phyloP scores from a whole-genome alignment of 2,888 invertebrate genomes.

The Meganola albula region DNA sequence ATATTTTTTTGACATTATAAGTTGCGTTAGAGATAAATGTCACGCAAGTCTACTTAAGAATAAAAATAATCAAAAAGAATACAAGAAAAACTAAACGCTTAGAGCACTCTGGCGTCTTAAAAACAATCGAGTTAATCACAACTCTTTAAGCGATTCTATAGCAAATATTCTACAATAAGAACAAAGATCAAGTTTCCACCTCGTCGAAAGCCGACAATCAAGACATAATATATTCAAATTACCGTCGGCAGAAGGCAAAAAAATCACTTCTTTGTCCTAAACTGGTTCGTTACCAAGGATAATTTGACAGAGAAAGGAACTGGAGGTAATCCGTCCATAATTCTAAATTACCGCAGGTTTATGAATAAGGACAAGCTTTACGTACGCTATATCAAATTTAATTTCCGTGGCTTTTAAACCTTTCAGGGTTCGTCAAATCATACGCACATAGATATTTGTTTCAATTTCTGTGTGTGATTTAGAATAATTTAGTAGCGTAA shows the following conservation, averaged over 20 bases:
- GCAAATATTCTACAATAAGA: constrained; percentile 12
- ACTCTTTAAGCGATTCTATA: too few species aligned
- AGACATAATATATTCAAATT: constrained; percentile 53
- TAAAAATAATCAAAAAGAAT: too few species aligned
- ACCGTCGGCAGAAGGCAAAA: constrained; percentile 32
- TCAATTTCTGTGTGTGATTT: too few species aligned
- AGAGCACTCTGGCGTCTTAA: too few species aligned
- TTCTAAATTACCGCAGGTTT: constrained; percentile 29
- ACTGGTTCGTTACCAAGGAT: constrained; percentile 45
- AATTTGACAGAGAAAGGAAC: constrained; percentile 42
- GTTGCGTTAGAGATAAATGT: too few species aligned
- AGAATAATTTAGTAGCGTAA: too few species aligned
- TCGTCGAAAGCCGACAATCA: constrained; percentile 36
- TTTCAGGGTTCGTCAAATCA: constrained; percentile 6
- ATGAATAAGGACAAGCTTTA: too few species aligned
- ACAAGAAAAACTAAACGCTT: too few species aligned
- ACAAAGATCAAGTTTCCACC: constrained; percentile 16
- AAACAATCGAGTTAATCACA: too few species aligned
- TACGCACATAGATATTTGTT: too few species aligned
- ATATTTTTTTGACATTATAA: too few species aligned
- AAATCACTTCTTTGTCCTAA: constrained; percentile 44
- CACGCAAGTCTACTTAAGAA: too few species aligned
- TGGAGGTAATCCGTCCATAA: constrained; percentile 33
- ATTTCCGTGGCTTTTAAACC: constrained; percentile 13
- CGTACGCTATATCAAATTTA: constrained; percentile 15